Base-by-base conservation (phyloP, 2,888 invertebrate species). In the Frankliniella intonsa region DNA sequence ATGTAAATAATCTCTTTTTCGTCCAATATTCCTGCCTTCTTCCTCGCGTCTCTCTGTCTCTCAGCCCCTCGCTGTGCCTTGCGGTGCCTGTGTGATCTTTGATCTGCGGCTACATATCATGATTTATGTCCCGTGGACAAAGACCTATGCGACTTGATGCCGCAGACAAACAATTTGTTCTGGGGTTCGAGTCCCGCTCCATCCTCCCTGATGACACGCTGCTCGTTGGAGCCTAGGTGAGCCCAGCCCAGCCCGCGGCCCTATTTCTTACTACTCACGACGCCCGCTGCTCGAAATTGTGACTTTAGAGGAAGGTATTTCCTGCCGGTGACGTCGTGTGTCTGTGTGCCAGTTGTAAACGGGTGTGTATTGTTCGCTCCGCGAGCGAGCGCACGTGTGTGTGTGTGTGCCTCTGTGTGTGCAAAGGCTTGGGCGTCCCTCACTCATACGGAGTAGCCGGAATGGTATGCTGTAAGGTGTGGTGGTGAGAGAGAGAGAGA, bases 381-480 rank as follows among this genome's bases (percentile, higher is more conserved):
- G 38, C 38, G 38, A 38, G 38, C 38, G 5, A 38, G 38, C 38
- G 38, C 38, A 5, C 25, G 65, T 65, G 65, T 65, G 65, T 65
- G 65, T 65, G 65, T n/a, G 10, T 3, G 65, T 8, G 17, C n/a
- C 2, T 2, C 9, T 65, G 65, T 65, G 65, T 65, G 65, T 65
- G 65, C 2, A 17, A 69, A 69, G 11, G 69, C 22, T 69, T 76
- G 22, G 69, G 25, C 25, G 69, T 76, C 69, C 25, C 69, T 76
- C 69, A 25, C 69, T 22, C 69, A 25, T 76, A 76, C 69, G 69
- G 69, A 25, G 69, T 76, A 25, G 25, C 69, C 69, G 25, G 69
- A 76, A 76, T 76, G 25, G 69, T 76, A 76, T 76, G 69, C 22
- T 76, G 69, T 76, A 25, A 25, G 22, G 69, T 76, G 69, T 76